A percentile compares a stretch with the other conserved stretches of the same genome.
These are phyloP conservation scores for Pelecanoides urinatrix DNA, from an alignment of 2,113 vertebrate species.

Conservation along the genomic window DNA sequence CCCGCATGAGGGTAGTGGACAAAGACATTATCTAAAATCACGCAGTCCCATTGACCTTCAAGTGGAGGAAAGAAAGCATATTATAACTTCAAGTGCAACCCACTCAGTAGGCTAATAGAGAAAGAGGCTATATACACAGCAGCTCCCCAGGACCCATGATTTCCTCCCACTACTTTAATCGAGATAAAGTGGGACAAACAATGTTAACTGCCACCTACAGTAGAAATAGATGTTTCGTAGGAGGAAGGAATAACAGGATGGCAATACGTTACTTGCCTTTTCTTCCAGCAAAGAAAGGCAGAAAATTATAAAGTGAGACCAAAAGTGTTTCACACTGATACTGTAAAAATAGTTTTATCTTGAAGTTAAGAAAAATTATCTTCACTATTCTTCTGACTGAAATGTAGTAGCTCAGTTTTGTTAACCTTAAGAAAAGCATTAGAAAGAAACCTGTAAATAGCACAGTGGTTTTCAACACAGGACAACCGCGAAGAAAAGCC, in stretches of 20 bases:
- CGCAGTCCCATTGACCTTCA: slow-evolving; percentile 37
- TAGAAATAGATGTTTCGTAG: slow-evolving; percentile 14
- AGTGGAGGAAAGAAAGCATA: background rate
- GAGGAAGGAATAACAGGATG: background rate
- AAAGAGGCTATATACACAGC: background rate
- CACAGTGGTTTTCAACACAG: background rate
- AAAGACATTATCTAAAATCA: background rate
- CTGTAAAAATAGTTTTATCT: slow-evolving; percentile 12
- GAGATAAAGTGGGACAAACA: slow-evolving; percentile 53
- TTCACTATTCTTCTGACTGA: background rate
- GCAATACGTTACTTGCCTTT: background rate
- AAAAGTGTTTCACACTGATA: background rate
- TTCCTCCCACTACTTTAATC: slow-evolving; percentile 48
- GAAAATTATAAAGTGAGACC: slow-evolving; percentile 8
- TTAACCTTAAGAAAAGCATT: background rate
- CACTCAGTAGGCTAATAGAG: slow-evolving; percentile 21
- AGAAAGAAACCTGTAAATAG: background rate
- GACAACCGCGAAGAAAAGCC: background rate
- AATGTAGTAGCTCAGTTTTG: background rate
- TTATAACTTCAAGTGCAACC: slow-evolving; percentile 18
- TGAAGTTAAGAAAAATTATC: slow-evolving; percentile 22
- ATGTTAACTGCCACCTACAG: slow-evolving; percentile 28
- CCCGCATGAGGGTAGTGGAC: background rate
- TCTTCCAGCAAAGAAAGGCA: background rate
- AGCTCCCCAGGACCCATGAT: slow-evolving; percentile 1